Conservation (phyloP, 2,113 vertebrate genomes). For the Hylia prasina region DNA sequence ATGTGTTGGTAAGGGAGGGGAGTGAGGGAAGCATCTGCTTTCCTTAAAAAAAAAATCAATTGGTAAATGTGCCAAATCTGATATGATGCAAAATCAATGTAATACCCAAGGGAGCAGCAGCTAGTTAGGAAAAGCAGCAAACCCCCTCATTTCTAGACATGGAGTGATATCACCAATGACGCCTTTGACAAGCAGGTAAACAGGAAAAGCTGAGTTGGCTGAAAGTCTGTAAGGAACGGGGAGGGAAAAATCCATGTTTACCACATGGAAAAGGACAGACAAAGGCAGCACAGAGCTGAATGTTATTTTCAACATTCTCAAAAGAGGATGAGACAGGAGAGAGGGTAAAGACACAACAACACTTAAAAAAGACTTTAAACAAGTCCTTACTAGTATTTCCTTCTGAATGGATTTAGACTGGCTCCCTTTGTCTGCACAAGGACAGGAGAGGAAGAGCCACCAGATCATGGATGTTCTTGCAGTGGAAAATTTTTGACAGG, state of each 20-base stretch:
- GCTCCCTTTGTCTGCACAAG: not conserved
- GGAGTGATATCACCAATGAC: not conserved
- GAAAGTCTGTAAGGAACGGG: conserved; percentile 19
- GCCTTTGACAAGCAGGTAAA: conserved; percentile 41
- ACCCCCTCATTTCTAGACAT: conserved; percentile 29
- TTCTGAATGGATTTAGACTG: conserved; percentile 35
- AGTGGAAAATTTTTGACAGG: not conserved
- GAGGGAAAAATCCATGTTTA: conserved; percentile 65
- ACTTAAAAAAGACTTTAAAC: conserved; percentile 62
- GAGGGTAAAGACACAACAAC: conserved; percentile 38
- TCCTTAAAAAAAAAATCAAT: not conserved
- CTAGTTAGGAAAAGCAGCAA: not conserved
- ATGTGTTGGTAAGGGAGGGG: not conserved
- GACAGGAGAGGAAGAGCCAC: not conserved
- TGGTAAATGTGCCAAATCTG: not conserved
- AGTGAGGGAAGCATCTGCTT: not conserved
- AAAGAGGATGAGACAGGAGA: conserved; percentile 63
- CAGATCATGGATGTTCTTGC: not conserved
- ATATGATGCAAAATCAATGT: not conserved
- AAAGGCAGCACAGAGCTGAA: conserved; percentile 54
- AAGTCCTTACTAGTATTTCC: conserved; percentile 29
- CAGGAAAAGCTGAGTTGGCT: conserved; percentile 64
- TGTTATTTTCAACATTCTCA: conserved; percentile 69
- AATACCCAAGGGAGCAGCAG: not conserved
- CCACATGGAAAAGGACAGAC: conserved; percentile 60